Evolutionary conservation across 1,140 invertebrate genomes (phyloP).

Genomic region (Anastatus disparis): DNA sequence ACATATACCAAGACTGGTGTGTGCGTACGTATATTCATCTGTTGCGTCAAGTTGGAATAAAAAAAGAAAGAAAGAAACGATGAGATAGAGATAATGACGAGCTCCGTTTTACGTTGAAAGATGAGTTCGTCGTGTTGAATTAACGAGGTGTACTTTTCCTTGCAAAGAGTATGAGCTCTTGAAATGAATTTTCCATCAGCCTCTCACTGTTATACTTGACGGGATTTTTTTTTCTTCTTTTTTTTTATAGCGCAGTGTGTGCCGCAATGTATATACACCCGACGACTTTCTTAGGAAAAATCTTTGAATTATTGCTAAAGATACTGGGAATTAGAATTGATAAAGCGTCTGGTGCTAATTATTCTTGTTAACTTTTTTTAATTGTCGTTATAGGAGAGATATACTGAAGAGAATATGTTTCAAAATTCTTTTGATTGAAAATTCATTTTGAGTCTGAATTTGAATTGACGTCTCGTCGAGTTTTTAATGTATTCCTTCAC

Average conservation of each 20-base stretch:
- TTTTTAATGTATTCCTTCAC: too few species aligned
- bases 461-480: too few species aligned
- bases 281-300: not conserved
- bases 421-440: too few species aligned
- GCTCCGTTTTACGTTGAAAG: not conserved
- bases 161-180: not conserved
- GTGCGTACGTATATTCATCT: not conserved
- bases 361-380: too few species aligned
- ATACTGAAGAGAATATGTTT: not conserved
- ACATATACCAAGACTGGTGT: not conserved
- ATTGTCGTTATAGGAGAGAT: constrained; percentile 3
- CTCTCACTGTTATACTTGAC: not conserved
- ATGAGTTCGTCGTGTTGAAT: constrained; percentile 25
- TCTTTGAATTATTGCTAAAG: constrained; percentile 6
- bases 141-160: constrained; percentile 4
- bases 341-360: not conserved
- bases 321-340: not conserved
- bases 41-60: not conserved
- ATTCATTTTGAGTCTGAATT: too few species aligned
- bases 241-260: not conserved
- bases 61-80: not conserved
- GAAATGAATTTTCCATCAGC: constrained; percentile 19
- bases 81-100: constrained; percentile 9
- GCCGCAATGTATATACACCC: not conserved
- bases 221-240: not conserved